These are phyloP conservation scores for Archocentrus centrarchus DNA, from an alignment of 2,113 vertebrate genomes.

Conservation along the genomic window DNA sequence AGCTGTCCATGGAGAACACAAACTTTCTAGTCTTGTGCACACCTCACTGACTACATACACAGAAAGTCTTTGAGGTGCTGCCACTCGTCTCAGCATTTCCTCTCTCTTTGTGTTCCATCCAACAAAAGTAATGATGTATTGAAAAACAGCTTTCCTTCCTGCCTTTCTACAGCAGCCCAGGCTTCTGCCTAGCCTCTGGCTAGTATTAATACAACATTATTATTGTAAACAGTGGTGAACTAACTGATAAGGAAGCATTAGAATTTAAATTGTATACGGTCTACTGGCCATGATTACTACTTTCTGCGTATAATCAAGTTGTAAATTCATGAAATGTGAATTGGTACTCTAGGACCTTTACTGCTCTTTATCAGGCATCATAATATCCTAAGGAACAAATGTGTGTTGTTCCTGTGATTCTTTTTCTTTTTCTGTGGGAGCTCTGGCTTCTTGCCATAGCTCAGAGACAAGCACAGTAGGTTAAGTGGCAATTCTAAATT, in stretches of 20 bases:
- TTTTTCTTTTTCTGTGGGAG: not conserved
- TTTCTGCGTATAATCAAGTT: not conserved
- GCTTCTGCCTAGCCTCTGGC: constrained; percentile 22
- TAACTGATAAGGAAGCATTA: constrained; percentile 24
- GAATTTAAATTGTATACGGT: constrained; percentile 38
- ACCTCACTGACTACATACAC: constrained; percentile 54
- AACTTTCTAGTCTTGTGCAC: constrained; percentile 49
- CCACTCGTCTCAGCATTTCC: constrained; percentile 68
- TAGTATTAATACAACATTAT: constrained; percentile 31
- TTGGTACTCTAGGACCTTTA: not conserved
- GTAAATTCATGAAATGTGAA: constrained; percentile 31
- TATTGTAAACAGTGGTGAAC: constrained; percentile 35
- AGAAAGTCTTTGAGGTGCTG: constrained; percentile 71
- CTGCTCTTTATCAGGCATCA: constrained; percentile 7
- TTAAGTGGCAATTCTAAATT: constrained; percentile 3
- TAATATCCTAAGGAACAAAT: not conserved
- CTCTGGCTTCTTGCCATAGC: not conserved
- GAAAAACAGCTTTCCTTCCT: constrained; percentile 50
- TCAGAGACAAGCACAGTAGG: not conserved
- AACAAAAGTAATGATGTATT: constrained; percentile 71
- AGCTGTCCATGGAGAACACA: constrained; percentile 57
- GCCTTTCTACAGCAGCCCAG: constrained; percentile 34
- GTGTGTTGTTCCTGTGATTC: not conserved
- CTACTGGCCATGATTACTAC: constrained; percentile 11
- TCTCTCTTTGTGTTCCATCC: constrained; percentile 62